These are phyloP conservation scores for Serinus canaria DNA, from an alignment of 2,113 vertebrate genomes.

Conservation along the genomic window DNA sequence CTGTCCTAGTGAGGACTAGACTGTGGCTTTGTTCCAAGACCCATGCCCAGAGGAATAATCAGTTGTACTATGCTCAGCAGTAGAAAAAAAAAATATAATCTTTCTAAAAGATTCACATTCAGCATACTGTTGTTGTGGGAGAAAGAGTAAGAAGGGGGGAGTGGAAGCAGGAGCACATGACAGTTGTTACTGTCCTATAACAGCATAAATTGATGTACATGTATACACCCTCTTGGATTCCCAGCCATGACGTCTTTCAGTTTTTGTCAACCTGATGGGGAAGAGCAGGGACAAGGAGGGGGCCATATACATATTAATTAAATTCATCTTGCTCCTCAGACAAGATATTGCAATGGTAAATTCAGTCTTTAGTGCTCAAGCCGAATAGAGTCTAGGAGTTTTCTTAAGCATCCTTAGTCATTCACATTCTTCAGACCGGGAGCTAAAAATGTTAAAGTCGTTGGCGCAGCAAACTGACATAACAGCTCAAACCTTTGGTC, in stretches of 20 bases:
- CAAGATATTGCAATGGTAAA: background rate
- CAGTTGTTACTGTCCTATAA: background rate
- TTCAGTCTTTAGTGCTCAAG: background rate
- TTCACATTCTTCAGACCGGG: background rate
- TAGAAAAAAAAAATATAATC: background rate
- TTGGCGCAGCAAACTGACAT: background rate
- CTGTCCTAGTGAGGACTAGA: background rate
- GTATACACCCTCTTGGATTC: background rate
- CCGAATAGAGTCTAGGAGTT: background rate
- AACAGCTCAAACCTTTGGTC: background rate
- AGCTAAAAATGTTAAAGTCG: background rate
- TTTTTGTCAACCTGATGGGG: background rate
- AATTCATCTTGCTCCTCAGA: background rate
- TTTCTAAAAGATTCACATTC: background rate
- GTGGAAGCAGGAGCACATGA: background rate
- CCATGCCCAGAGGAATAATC: background rate
- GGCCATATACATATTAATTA: background rate
- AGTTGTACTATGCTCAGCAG: background rate
- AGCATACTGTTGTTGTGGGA: background rate
- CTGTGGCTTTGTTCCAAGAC: background rate
- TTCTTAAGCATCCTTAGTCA: background rate
- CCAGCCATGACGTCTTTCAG: background rate
- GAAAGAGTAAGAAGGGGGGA: background rate
- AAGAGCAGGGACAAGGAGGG: fast-evolving
- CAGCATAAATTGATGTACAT: background rate